Base-by-base conservation (phyloP, 2,797 vertebrate genomes). In the Gouania willdenowi region DNA sequence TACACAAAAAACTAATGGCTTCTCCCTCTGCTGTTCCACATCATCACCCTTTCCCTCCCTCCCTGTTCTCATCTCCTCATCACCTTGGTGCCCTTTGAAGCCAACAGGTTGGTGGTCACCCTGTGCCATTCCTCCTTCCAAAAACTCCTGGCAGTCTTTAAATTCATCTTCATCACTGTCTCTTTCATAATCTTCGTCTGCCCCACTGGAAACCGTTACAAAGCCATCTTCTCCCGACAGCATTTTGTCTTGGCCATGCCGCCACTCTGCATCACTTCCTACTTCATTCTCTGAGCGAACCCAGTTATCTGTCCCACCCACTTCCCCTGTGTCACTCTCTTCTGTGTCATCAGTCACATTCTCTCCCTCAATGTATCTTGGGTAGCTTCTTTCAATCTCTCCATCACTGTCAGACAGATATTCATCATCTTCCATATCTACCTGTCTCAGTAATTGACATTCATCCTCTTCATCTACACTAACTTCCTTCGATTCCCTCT, bases 111-210 rank as follows among this genome's bases (percentile, higher is more conserved):
- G 47, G 39, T 22, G 4, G 4, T 18, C 20, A 20, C 58, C 27
- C 16, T 33, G 1, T n/a, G 31, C 4, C 10, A 9, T 25, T 31
- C 44, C 53, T 42, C 27, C 44, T 14, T 81, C 78, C 71, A 39
- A 82, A 51, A 56, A 87, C 19, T 88, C 85, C 23, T 41, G 68
- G 55, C 78, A 86, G 60, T 88, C 86, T 61, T 80, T 53, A 46
- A 86, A 85, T 18, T 66, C 41, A 2, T 85, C 71, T 11, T 64
- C 63, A 6, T 47, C 31, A 1, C 63, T 40, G 31, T 83, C 79
- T 12, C 47, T 52, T 22, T 82, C 76, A 0, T 83, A 71, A 26
- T 83, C 77, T 4, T 74, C 79, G 1, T 86, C 84, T 15, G 69
- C 78, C 1, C 75, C 46, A 14, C 88, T 87, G 37, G 86, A 87